Evolutionary conservation across 2,113 vertebrate genomes (phyloP).

Genomic region (Rostratula benghalensis): DNA sequence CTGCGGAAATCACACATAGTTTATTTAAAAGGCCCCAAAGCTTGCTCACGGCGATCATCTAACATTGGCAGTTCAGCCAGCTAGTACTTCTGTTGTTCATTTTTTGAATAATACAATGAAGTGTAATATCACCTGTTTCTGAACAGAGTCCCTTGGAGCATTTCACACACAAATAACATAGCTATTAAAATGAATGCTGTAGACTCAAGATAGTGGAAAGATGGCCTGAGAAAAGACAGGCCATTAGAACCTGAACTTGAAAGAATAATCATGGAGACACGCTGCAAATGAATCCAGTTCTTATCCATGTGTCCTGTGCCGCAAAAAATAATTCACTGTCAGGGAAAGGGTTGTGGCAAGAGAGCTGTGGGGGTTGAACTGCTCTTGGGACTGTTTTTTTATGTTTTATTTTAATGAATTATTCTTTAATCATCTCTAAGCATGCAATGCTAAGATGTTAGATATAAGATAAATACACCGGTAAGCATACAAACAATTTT

Average conservation of each 20-base stretch:
- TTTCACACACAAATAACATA: background rate
- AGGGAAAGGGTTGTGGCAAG: background rate
- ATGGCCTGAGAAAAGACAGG: background rate
- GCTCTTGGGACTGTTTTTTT: background rate
- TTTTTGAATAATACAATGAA: background rate
- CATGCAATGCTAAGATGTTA: background rate
- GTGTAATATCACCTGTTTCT: background rate
- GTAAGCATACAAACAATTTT: accelerated
- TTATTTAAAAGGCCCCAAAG: slow-evolving; percentile 20
- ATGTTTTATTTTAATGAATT: background rate
- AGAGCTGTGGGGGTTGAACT: background rate
- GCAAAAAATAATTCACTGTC: background rate
- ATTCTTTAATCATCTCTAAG: background rate
- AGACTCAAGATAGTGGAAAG: background rate
- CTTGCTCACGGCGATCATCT: background rate
- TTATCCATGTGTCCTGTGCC: background rate
- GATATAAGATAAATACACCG: background rate
- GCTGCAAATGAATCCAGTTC: background rate
- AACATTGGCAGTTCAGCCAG: background rate
- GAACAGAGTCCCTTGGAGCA: background rate
- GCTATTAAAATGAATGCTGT: background rate
- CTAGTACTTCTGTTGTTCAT: background rate
- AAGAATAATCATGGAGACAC: background rate
- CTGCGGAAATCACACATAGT: background rate
- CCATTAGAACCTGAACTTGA: background rate